Conservation (phyloP, 2,797 vertebrate genomes). For the Anguilla anguilla region DNA sequence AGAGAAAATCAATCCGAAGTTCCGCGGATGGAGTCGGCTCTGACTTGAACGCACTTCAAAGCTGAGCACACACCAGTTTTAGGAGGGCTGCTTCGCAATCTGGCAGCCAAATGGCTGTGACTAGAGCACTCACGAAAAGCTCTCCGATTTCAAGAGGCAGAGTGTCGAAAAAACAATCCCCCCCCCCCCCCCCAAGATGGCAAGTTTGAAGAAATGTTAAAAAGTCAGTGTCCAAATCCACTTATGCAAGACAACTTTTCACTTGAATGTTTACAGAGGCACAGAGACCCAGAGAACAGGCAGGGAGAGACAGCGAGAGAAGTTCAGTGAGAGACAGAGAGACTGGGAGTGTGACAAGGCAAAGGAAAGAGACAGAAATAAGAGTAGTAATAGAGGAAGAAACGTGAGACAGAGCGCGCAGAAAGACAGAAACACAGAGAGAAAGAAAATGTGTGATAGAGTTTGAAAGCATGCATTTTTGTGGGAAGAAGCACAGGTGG, state of each 20-base stretch:
- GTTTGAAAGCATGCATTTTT: not conserved
- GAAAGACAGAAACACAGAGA: not conserved
- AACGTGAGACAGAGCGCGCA: conserved; percentile 19
- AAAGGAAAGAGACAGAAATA: not conserved
- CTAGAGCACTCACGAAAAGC: not conserved
- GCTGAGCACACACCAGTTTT: not conserved
- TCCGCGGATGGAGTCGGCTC: not conserved
- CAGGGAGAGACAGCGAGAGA: not conserved
- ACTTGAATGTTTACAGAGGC: not conserved
- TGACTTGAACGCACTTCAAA: not conserved
- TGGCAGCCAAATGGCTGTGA: not conserved
- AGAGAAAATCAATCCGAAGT: conserved; percentile 1
- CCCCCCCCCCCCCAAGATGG: not conserved
- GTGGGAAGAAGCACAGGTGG: not conserved
- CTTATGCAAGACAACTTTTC: not conserved
- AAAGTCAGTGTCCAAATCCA: not conserved
- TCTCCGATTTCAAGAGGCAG: not conserved
- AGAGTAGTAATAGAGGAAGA: conserved; percentile 49
- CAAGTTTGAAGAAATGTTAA: not conserved
- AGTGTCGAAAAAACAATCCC: not conserved
- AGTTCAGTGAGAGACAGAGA: conserved; percentile 32
- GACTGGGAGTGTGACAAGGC: not conserved
- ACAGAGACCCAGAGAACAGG: conserved; percentile 31
- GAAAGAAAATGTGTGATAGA: not conserved
- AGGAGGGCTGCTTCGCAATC: not conserved